Evolutionary conservation across 2,888 invertebrate genomes (phyloP).

Genomic region (Mythimna pallens): DNA sequence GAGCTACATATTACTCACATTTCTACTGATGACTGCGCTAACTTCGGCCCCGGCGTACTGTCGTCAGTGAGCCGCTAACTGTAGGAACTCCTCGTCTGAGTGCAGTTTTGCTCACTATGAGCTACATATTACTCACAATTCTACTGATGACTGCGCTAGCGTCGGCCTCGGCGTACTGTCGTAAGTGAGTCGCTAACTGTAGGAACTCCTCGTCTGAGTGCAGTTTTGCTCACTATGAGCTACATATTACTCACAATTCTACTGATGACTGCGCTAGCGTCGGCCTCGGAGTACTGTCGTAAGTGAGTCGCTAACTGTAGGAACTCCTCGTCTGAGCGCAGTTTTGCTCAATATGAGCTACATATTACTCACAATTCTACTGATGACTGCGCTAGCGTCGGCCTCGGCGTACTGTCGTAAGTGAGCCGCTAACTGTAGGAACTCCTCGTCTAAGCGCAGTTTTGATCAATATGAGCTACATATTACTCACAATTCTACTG

Average conservation of each 20-base stretch:
- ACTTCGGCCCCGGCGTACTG: no score
- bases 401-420: conserved; percentile 9
- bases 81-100: background rate
- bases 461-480: background rate
- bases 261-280: conserved; percentile 67
- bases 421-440: background rate
- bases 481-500: no score
- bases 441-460: background rate
- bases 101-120: background rate
- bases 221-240: background rate
- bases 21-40: no score
- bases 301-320: no score
- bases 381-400: conserved; percentile 66
- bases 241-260: conserved; percentile 78
- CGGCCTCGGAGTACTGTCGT: conserved; percentile 67
- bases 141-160: conserved; percentile 55
- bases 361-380: background rate
- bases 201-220: background rate
- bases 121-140: background rate
- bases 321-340: no score
- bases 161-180: conserved; percentile 57
- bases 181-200: background rate
- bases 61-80: no score
- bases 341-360: no score
- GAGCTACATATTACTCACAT: no score